Evolutionary conservation across 2,797 vertebrate genomes (phyloP).

Genomic region (Rhabdophis nuchalis): DNA sequence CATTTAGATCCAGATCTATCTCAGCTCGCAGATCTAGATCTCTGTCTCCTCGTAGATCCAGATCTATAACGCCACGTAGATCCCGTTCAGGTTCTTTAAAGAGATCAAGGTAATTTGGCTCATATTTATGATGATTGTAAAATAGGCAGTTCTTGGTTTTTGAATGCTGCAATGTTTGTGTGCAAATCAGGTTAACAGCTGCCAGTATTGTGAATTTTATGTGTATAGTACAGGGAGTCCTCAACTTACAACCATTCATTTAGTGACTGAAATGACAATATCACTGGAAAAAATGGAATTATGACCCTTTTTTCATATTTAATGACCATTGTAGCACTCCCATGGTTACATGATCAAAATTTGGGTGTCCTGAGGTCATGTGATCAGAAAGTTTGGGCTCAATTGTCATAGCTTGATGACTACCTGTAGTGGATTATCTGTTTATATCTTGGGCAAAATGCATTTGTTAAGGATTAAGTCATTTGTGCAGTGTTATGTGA

Average conservation of each 20-base stretch:
- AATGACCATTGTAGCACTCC: not conserved
- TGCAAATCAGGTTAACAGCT: not conserved
- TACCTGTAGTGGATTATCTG: not conserved
- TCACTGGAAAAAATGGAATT: not conserved
- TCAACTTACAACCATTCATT: not conserved
- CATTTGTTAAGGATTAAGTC: not conserved
- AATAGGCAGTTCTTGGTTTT: not conserved
- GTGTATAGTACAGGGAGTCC: not conserved
- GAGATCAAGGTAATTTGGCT: conserved; percentile 75
- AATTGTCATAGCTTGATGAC: not conserved
- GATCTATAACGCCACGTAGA: conserved; percentile 73
- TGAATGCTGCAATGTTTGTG: not conserved
- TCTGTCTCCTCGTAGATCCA: conserved; percentile 76
- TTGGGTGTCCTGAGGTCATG: not conserved
- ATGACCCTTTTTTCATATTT: not conserved
- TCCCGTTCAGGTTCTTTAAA: conserved; percentile 78
- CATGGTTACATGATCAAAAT: not conserved
- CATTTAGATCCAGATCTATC: conserved; percentile 78
- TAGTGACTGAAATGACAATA: not conserved
- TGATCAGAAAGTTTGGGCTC: not conserved
- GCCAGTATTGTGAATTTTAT: not conserved
- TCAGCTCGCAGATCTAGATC: conserved; percentile 79
- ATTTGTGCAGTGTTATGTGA: not conserved
- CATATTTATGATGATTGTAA: not conserved
- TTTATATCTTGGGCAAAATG: not conserved